phyloP scores from a whole-genome alignment of 2,888 invertebrate species.

The Formica aserva region DNA sequence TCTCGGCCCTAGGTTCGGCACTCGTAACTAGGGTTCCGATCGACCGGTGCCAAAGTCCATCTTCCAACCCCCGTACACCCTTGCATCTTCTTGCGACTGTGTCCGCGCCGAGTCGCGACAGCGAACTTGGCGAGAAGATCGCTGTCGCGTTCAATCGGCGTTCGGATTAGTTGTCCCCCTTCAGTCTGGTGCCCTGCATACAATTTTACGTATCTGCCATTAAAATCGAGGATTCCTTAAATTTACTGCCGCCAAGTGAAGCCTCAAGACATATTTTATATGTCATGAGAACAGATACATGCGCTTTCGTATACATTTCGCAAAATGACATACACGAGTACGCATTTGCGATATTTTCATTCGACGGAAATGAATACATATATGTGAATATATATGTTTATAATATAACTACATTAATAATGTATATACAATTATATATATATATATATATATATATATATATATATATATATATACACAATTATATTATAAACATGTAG shows the following conservation, averaged over 20 bases:
- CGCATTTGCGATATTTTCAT: conserved; percentile 32
- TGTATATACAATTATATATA: neutral
- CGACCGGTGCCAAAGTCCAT: conserved; percentile 84
- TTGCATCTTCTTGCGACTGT: conserved; percentile 58
- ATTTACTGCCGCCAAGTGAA: conserved; percentile 51
- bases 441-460: neutral
- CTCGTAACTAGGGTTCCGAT: conserved; percentile 86
- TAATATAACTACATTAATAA: conserved; percentile 16
- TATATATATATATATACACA: too few species aligned
- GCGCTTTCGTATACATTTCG: conserved; percentile 38
- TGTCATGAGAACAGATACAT: conserved; percentile 31
- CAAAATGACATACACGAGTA: conserved; percentile 40
- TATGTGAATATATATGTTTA: conserved; percentile 13
- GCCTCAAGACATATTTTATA: conserved; percentile 28
- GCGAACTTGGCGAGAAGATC: conserved; percentile 24
- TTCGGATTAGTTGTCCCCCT: conserved; percentile 18
- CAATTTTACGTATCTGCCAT: conserved; percentile 65
- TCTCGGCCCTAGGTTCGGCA: conserved; percentile 86
- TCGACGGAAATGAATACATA: conserved; percentile 33
- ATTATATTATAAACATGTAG: neutral
- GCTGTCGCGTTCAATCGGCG: conserved; percentile 39
- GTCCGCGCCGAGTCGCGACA: conserved; percentile 29
- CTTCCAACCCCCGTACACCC: conserved; percentile 83
- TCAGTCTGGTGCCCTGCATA: conserved; percentile 69
- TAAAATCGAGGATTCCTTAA: conserved; percentile 37